A percentile compares a stretch with the other conserved stretches of the same genome.
Conservation (phyloP, 1,140 invertebrate genomes). For the Drosophila asahinai region DNA sequence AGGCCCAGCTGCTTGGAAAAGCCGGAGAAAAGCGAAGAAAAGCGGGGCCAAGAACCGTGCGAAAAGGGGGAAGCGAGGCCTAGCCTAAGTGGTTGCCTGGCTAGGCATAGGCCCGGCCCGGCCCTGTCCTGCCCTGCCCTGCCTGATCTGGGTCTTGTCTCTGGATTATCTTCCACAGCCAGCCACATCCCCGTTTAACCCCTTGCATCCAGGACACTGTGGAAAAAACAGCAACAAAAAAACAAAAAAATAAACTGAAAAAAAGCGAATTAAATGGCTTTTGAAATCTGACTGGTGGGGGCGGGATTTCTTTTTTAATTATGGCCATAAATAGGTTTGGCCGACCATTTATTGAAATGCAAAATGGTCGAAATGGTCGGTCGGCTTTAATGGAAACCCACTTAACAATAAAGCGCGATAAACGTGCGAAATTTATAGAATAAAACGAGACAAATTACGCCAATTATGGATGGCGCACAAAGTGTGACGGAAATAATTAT, state of each 20-base stretch:
- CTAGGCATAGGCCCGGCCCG: conserved; percentile 15
- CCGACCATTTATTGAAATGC: conserved; percentile 31
- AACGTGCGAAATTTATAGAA: conserved; percentile 21
- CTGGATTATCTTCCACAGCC: conserved; percentile 31
- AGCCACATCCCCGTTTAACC: conserved; percentile 19
- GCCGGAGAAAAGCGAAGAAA: conserved; percentile 30
- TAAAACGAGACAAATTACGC: conserved; percentile 28
- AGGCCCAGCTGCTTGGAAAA: conserved; percentile 15
- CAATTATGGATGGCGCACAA: conserved; percentile 7
- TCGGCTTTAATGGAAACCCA: conserved; percentile 27
- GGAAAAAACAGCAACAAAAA: not conserved
- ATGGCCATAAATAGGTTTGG: conserved; percentile 35
- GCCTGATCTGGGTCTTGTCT: conserved; percentile 38
- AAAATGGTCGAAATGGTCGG: conserved; percentile 27
- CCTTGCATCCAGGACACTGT: conserved; percentile 16
- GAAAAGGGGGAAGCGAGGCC: not conserved
- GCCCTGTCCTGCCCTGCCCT: not conserved
- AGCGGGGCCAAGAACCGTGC: conserved; percentile 19
- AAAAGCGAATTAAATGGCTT: conserved; percentile 14
- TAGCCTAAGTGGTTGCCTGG: conserved; percentile 24
- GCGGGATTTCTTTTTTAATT: conserved; percentile 32
- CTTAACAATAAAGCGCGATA: conserved; percentile 34
- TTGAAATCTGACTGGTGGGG: not conserved
- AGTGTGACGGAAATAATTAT: conserved; percentile 22
- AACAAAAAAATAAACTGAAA: not conserved